Evolutionary conservation across 2,888 invertebrate genomes (phyloP), one percentile per base, ranked within the genome.

Genomic region (Exocentrus adspersus): DNA sequence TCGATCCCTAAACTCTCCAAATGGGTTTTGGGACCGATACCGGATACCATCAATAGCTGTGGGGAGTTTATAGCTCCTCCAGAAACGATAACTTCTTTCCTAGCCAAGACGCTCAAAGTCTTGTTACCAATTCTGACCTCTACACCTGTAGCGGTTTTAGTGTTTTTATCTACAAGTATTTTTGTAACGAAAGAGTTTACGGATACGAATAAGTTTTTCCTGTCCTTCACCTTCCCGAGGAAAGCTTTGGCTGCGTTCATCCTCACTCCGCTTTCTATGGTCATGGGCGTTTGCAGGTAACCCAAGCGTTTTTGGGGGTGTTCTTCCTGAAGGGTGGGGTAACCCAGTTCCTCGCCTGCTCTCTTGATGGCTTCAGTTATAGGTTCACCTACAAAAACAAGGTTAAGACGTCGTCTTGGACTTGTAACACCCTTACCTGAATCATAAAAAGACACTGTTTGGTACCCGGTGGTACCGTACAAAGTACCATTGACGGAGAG

Each of bases 211-310:
- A 91, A 77, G 78, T 91, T 91, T 4, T 80, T 74, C 2, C 88
- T 79, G 10, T 86, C 78, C 30, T 85, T 82, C 0, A 82, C 46
- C 80, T 82, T 72, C 84, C 85, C 56, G 2, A 94, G 79, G 77
- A 90, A 94, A 0, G 89, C 92, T 82, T 92, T 94, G 4, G 92
- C 90, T 0, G 92, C 79, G 67, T 83, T 85, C 10, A 82, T 77
- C 32, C 83, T 73, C 1, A 80, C 77, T 72, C 85, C 77, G 76
- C 83, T 76, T 74, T 81, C 67, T 75, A 84, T 74, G n/a, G 73
- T 75, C 14, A 60, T 66, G 2, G 74, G 48, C 1, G 70, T 16
- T n/a, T 78, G 72, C 28, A 75, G 74, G 46, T 73, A 75, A 3
- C 81, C 81, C 24, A 77, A 62, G 17, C 73, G 81, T 1, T 72